Base-by-base conservation (phyloP, 1,140 invertebrate genomes). In the Hypothenemus hampei region DNA sequence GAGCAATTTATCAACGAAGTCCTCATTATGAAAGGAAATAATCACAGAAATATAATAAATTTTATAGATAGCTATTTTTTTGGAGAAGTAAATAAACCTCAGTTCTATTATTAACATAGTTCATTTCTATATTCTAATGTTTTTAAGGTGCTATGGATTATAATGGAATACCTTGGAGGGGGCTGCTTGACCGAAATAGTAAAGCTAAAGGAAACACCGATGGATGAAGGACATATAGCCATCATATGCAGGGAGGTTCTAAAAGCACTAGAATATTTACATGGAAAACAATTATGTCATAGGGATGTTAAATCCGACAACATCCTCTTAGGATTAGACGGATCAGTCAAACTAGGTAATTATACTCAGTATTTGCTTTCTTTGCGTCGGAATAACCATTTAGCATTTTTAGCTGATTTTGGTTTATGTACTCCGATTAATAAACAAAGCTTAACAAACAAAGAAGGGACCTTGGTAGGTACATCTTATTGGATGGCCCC, bases 1-100 rank as follows among this genome's bases (percentile, higher is more conserved):
- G 97, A 99, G 74, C 78, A 99, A 7, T 99, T 99, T 66, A 98
- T 99, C 66, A 99, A 99, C 77, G 97, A 99, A 78, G 99, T 99
- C 72, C 77, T 98, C 45, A 97, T 99, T 0, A 99, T 98, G 97
- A 84, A 94, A 84, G 95, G 98, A 80, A 96, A 97, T 75, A 95
- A 97, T 70, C 97, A 99, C 76, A 90, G 91, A 21, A 99, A 99
- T 75, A 94, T 99, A 50, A 97, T 99, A 47, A 99, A 99, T 77
- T 99, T 98, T 75, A 76, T 99, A 45, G 96, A 99, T 75, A 94
- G 91, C 71, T 99, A 98, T 77, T 78, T 99, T 60, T 94, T 99
- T 45, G 89, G 87, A 19, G 95, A 97, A 84, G 87, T 88, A 76
- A 72, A 39, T 39, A 6, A 2, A n/a, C 1, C 1, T 13, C 10